Evolutionary conservation across 1,140 invertebrate genomes (phyloP).

Genomic region (Babylonia areolata): DNA sequence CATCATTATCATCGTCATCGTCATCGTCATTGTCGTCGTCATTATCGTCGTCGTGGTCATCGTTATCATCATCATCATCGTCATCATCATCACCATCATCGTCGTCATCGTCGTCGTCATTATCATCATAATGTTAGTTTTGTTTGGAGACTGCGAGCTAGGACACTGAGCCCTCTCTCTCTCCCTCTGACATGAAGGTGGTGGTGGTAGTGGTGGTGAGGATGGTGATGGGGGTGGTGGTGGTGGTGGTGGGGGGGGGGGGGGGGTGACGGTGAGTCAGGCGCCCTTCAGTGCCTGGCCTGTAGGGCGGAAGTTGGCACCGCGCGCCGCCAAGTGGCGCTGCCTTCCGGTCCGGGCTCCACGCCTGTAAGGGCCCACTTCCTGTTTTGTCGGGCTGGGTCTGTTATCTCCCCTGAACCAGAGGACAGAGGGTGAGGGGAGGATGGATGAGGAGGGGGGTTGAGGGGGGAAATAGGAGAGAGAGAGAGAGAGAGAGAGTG

Average conservation of each 20-base stretch:
- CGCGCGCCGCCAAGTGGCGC: background rate
- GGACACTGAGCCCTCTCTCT: too few relatives aligned
- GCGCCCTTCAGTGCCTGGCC: background rate
- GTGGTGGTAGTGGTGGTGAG: too few relatives aligned
- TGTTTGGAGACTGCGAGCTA: too few relatives aligned
- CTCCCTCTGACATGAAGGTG: background rate
- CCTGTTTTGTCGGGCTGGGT: background rate
- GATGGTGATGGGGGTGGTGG: too few relatives aligned
- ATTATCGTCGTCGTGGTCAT: too few relatives aligned
- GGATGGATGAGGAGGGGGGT: background rate
- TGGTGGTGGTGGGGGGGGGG: too few relatives aligned
- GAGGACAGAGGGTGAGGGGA: background rate
- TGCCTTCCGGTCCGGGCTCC: background rate
- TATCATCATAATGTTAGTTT: too few relatives aligned
- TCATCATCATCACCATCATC: too few relatives aligned
- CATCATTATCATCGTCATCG: too few relatives aligned
- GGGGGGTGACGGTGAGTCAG: background rate
- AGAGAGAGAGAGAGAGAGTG: conserved; percentile 14
- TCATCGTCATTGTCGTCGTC: too few relatives aligned
- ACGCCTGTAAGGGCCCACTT: background rate
- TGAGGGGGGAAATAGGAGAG: background rate
- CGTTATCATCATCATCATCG: too few relatives aligned
- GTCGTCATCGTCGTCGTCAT: too few relatives aligned
- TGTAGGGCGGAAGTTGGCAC: background rate
- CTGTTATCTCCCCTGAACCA: background rate